phyloP scores from a whole-genome alignment of 2,888 invertebrate genomes.

The Parnassius apollo region DNA sequence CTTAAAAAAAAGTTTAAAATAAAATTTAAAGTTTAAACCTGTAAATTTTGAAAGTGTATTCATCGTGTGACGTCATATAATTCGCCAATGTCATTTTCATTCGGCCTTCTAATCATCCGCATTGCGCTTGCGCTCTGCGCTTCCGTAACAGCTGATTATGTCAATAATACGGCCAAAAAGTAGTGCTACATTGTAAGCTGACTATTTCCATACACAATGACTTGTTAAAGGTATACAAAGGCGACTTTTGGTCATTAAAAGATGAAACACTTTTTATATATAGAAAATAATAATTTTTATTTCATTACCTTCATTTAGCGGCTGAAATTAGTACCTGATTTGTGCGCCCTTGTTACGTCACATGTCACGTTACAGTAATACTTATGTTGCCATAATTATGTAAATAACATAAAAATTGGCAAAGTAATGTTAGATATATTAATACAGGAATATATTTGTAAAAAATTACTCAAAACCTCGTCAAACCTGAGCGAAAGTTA shows the following conservation, averaged over 20 bases:
- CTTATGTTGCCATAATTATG: slow-evolving; percentile 49
- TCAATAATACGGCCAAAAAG: slow-evolving; percentile 33
- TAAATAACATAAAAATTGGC: slow-evolving; percentile 17
- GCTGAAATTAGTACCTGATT: slow-evolving; percentile 68
- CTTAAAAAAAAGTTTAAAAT: too few species aligned
- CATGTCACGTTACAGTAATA: slow-evolving; percentile 53
- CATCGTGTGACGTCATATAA: neutral
- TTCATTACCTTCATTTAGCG: slow-evolving; percentile 72
- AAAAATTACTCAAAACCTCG: too few species aligned
- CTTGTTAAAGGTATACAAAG: neutral
- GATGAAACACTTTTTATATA: neutral
- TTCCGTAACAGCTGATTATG: slow-evolving; percentile 52
- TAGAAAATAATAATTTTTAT: neutral
- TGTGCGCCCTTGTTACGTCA: slow-evolving; percentile 75
- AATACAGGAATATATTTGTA: too few species aligned
- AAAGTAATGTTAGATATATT: too few species aligned
- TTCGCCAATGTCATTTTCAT: slow-evolving; percentile 46
- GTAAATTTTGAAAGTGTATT: too few species aligned
- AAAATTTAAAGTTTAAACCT: too few species aligned
- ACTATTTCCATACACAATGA: neutral
- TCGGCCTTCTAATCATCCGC: slow-evolving; percentile 48
- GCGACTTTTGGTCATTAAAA: neutral
- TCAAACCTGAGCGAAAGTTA: too few species aligned
- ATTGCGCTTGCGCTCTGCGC: slow-evolving; percentile 45
- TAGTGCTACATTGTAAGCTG: neutral